These are phyloP conservation scores for Elegia similella DNA, from an alignment of 2,888 invertebrate species.

Conservation along the genomic window DNA sequence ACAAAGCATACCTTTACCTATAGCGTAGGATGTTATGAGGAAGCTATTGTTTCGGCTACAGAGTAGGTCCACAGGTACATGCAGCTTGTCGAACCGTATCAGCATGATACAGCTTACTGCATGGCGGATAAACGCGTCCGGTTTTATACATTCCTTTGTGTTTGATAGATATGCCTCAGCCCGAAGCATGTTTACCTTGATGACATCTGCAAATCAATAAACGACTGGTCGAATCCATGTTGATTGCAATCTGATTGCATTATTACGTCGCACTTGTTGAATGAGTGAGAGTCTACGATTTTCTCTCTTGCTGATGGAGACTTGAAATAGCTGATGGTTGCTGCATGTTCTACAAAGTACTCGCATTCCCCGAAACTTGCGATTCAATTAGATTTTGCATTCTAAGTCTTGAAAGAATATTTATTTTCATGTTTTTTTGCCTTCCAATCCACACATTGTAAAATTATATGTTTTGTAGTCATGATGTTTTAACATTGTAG, in stretches of 20 bases:
- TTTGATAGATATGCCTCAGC: slow-evolving; percentile 78
- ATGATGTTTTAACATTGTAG: slow-evolving; percentile 19
- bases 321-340: slow-evolving; percentile 59
- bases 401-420: slow-evolving; percentile 44
- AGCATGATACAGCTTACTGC: slow-evolving; percentile 80
- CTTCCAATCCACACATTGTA: slow-evolving; percentile 35
- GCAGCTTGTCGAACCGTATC: slow-evolving; percentile 64
- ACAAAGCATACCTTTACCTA: slow-evolving; percentile 29
- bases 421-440: slow-evolving; percentile 27
- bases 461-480: slow-evolving; percentile 39
- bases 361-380: slow-evolving; percentile 58
- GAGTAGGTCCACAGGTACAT: slow-evolving; percentile 45
- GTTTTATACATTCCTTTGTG: slow-evolving; percentile 72
- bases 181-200: slow-evolving; percentile 75
- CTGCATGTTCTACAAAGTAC: slow-evolving; percentile 70
- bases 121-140: slow-evolving; percentile 76
- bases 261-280: slow-evolving; percentile 52
- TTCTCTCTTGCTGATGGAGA: slow-evolving; percentile 48
- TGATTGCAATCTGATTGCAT: slow-evolving; percentile 52
- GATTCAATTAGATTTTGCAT: slow-evolving; percentile 62
- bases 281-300: slow-evolving; percentile 44
- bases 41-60: slow-evolving; percentile 33
- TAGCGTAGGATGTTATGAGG: slow-evolving; percentile 29
- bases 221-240: slow-evolving; percentile 31
- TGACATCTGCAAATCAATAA: slow-evolving; percentile 50